Percentiles rank a stretch among this genome's conserved stretches.
Conservation (phyloP, 2,888 invertebrate genomes). For the Perdita meconis region DNA sequence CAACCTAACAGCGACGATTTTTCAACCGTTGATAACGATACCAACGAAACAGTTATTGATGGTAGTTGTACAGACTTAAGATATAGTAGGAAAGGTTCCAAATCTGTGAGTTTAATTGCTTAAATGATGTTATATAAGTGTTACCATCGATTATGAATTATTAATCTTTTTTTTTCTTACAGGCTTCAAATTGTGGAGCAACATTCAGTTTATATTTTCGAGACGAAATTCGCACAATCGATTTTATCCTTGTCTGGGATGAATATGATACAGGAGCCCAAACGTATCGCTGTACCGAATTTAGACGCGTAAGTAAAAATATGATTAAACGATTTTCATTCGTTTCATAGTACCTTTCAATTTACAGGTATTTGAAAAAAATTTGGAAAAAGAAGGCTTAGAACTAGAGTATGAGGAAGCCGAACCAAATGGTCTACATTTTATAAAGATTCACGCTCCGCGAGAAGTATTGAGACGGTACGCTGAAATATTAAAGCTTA, state of each 20-base stretch:
- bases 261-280: slow-evolving; percentile 85
- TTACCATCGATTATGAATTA: not conserved
- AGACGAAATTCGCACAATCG: slow-evolving; percentile 90
- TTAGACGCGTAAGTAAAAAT: slow-evolving; percentile 73
- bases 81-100: slow-evolving; percentile 57
- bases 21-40: slow-evolving; percentile 66
- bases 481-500: slow-evolving; percentile 95
- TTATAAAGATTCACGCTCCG: slow-evolving; percentile 96
- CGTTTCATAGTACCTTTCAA: not conserved
- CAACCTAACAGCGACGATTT: slow-evolving; percentile 58
- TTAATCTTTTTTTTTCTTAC: slow-evolving; percentile 19
- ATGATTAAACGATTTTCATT: slow-evolving; percentile 58
- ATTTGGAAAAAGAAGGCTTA: slow-evolving; percentile 90
- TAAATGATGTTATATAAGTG: not conserved
- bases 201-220: slow-evolving; percentile 86
- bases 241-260: slow-evolving; percentile 93
- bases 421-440: slow-evolving; percentile 89
- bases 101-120: slow-evolving; percentile 65
- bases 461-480: slow-evolving; percentile 92
- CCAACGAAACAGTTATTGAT: slow-evolving; percentile 71
- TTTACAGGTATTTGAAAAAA: slow-evolving; percentile 88
- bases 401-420: slow-evolving; percentile 90
- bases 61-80: slow-evolving; percentile 72
- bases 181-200: slow-evolving; percentile 69
- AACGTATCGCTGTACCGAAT: slow-evolving; percentile 73